phyloP scores from a whole-genome alignment of 1,140 invertebrate species.

The Rhopalosiphum padi region DNA sequence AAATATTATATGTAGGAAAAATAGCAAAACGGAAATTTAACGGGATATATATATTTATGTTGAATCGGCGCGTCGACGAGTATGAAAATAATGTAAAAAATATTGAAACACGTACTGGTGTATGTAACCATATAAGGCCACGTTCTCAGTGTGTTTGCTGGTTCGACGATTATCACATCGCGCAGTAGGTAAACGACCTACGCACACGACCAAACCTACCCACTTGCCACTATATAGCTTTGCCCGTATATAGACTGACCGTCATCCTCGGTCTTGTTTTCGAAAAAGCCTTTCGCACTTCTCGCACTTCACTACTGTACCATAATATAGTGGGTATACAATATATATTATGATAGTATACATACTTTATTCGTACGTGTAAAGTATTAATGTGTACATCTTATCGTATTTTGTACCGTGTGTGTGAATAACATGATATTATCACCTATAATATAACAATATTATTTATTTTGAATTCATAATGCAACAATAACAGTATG shows the following conservation, averaged over 20 bases:
- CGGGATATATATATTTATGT: background rate
- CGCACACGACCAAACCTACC: constrained; percentile 51
- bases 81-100: constrained; percentile 39
- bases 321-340: background rate
- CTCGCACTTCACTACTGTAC: constrained; percentile 35
- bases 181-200: constrained; percentile 55
- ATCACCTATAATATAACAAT: background rate
- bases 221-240: constrained; percentile 41
- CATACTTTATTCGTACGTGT: background rate
- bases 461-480: background rate
- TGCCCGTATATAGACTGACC: constrained; percentile 54
- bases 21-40: background rate
- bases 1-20: background rate
- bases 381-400: background rate
- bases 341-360: background rate
- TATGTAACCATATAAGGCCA: constrained; percentile 54
- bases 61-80: background rate
- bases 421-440: background rate
- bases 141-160: constrained; percentile 39
- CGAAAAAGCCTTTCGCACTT: constrained; percentile 52
- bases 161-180: constrained; percentile 45
- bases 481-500: background rate
- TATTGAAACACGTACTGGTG: constrained; percentile 23
- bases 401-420: background rate
- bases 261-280: constrained; percentile 49